phyloP scores from a whole-genome alignment of 2,797 vertebrate genomes.

The Liasis olivaceus region DNA sequence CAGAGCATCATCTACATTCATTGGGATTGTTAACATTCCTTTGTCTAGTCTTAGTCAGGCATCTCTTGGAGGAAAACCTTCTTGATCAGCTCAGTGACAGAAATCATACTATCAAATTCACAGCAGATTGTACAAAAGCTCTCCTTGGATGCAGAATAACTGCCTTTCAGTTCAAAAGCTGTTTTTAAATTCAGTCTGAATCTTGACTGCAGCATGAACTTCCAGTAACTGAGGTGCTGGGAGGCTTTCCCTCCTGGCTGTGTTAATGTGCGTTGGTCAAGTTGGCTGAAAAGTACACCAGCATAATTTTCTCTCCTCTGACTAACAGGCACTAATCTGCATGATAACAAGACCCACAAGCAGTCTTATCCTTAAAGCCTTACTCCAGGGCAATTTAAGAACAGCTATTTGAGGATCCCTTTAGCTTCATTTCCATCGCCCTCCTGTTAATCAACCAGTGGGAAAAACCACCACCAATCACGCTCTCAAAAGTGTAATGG shows the following conservation, averaged over 20 bases:
- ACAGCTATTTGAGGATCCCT: background rate
- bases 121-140: background rate
- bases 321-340: background rate
- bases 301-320: background rate
- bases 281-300: background rate
- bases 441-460: background rate
- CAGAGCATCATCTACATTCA: background rate
- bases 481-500: background rate
- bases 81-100: background rate
- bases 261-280: background rate
- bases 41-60: background rate
- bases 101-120: background rate
- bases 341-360: background rate
- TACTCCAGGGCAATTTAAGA: background rate
- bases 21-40: background rate
- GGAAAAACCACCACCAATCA: background rate
- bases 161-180: background rate
- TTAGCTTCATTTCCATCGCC: background rate
- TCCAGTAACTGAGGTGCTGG: background rate
- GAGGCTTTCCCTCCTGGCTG: background rate
- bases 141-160: background rate
- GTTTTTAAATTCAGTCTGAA: background rate
- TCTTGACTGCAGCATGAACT: background rate
- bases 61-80: background rate
- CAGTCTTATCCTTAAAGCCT: background rate